phyloP scores from a whole-genome alignment of 2,797 vertebrate genomes.

The Gymnodraco acuticeps region DNA sequence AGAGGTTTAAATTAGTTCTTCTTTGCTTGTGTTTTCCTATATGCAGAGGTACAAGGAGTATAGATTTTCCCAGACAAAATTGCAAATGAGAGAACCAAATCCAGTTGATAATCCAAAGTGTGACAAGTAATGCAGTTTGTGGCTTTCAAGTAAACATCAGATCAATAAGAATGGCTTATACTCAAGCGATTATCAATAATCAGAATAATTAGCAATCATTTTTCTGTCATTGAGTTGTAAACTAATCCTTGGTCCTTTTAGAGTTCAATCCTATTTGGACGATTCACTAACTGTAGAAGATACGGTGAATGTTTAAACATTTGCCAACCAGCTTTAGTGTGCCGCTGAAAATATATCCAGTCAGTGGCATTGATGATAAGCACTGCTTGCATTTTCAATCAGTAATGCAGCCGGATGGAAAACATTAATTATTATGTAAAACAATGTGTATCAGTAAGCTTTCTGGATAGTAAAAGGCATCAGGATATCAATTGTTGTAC shows the following conservation, averaged over 20 bases:
- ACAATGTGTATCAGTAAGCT: conserved; percentile 6
- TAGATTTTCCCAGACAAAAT: conserved; percentile 26
- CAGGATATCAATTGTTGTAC: neutral
- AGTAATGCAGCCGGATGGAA: neutral
- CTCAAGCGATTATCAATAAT: neutral
- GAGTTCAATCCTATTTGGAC: neutral
- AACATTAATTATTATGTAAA: conserved; percentile 1
- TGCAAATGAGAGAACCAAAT: conserved; percentile 12
- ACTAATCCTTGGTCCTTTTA: neutral
- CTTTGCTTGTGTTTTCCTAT: neutral
- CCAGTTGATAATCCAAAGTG: neutral
- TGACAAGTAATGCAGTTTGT: conserved; percentile 8
- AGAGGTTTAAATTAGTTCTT: neutral
- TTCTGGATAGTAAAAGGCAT: neutral
- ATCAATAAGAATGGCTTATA: conserved; percentile 1
- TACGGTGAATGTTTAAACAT: neutral
- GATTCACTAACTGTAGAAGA: neutral
- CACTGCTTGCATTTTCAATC: neutral
- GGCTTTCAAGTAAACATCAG: neutral
- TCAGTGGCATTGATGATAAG: neutral
- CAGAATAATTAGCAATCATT: too few relatives aligned
- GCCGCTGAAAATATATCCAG: neutral
- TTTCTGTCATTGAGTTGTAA: too few relatives aligned
- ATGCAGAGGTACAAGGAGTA: neutral
- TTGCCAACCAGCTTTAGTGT: neutral